phyloP scores from a whole-genome alignment of 2,888 invertebrate genomes.

The Girardia tigrina region DNA sequence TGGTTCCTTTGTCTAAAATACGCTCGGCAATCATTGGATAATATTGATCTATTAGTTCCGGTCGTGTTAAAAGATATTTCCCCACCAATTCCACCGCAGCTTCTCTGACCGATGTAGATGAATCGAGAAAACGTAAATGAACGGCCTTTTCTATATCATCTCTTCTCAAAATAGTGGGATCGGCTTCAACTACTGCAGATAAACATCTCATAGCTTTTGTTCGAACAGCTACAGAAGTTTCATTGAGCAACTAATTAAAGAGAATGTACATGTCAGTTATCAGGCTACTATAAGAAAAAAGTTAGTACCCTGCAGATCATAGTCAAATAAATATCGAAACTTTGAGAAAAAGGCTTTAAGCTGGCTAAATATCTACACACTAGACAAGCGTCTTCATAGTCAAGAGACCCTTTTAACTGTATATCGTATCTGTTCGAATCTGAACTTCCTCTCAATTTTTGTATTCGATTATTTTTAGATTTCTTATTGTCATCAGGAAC shows the following conservation, averaged over 20 bases:
- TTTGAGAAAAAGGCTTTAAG: slow-evolving; percentile 88
- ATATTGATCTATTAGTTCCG: slow-evolving; percentile 72
- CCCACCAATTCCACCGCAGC: slow-evolving; percentile 96
- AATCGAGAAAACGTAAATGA: slow-evolving; percentile 82
- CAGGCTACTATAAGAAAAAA: background rate
- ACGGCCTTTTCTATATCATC: slow-evolving; percentile 90
- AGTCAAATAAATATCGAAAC: slow-evolving; percentile 78
- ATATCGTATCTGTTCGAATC: background rate
- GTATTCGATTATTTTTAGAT: background rate
- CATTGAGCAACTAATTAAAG: slow-evolving; percentile 60
- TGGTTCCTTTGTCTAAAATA: slow-evolving; percentile 76
- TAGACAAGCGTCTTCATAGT: slow-evolving; percentile 51
- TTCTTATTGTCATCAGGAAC: background rate
- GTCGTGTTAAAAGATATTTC: slow-evolving; percentile 86
- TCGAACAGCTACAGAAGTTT: slow-evolving; percentile 81
- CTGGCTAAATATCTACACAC: slow-evolving; percentile 63
- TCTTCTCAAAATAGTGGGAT: slow-evolving; percentile 58
- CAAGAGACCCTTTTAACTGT: slow-evolving; percentile 38
- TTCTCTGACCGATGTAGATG: slow-evolving; percentile 93
- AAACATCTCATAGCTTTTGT: slow-evolving; percentile 98
- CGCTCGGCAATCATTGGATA: slow-evolving; percentile 63
- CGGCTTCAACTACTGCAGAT: slow-evolving; percentile 93
- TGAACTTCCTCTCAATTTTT: background rate
- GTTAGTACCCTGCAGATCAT: slow-evolving; percentile 50
- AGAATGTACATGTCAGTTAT: background rate